Evolutionary conservation across 2,113 vertebrate species (phyloP).

Genomic region (Nycticorax nycticorax): DNA sequence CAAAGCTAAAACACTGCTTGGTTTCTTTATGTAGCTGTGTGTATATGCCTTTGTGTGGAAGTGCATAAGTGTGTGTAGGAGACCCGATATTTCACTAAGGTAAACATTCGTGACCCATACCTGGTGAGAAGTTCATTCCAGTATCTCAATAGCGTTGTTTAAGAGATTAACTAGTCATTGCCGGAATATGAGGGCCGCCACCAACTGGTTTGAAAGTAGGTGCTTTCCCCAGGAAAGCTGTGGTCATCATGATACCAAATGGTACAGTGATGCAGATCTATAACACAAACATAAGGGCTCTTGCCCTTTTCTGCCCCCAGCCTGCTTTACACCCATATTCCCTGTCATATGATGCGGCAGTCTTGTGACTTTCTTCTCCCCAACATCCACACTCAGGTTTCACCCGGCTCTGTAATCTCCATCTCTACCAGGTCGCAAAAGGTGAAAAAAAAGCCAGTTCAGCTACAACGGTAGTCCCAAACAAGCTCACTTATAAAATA

Average conservation of each 20-base stretch:
- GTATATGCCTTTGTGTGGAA: neutral
- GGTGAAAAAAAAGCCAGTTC: neutral
- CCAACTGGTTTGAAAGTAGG: neutral
- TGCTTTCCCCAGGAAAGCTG: neutral
- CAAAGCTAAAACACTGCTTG: neutral
- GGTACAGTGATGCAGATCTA: neutral
- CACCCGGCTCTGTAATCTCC: neutral
- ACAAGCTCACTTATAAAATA: neutral
- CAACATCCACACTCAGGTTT: neutral
- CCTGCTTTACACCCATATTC: neutral
- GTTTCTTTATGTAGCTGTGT: neutral
- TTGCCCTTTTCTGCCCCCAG: neutral
- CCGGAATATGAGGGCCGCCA: neutral
- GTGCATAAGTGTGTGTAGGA: fast-evolving
- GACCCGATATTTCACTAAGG: neutral
- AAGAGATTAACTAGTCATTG: neutral
- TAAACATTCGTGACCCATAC: neutral
- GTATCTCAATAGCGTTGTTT: neutral
- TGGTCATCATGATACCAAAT: neutral
- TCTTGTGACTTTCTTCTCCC: conserved; percentile 15
- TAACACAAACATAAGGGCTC: neutral
- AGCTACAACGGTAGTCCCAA: neutral
- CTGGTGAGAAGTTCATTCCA: neutral
- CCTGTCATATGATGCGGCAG: neutral
- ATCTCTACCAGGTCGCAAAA: neutral